Base-by-base conservation (phyloP, 2,888 invertebrate species). In the Didymodactylos carnosus region DNA sequence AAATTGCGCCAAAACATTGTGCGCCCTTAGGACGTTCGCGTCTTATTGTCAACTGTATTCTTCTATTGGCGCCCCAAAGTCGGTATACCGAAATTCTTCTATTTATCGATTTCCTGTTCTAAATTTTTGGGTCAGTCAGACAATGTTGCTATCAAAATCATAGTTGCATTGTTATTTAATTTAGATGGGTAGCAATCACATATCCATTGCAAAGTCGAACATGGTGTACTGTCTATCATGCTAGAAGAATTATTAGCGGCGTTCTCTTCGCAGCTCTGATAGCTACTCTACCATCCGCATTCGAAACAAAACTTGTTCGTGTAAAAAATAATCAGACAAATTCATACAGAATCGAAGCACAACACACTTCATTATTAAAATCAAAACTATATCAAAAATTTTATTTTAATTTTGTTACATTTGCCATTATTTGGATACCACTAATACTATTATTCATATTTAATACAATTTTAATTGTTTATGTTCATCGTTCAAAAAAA, bases 381-480 rank as follows among this genome's bases (percentile, higher is more conserved):
- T 35, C 35, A 35, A 6, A n/a, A 19, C 62, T 62, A 16, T 76
- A 49, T 11, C 49, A 39, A 46, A 53, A 75, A 53, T 53, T 72
- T 25, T 29, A 29, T 27, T 71, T 75, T 39, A 41, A 71, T 25
- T 40, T 72, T 14, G 39, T 49, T 25, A 39, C 72, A 84, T 85
- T 39, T 84, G 88, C 73, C 89, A 88, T 82, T 88, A 87, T 79
- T 87, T 88, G 86, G 75, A 81, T 90, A 75, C 90, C 90, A 0
- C 83, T 90, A 39, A 80, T 87, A 7, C 82, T 89, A 49, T 84
- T 90, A 76, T 87, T 88, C 39, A 86, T 89, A 51, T 89, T 90
- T 80, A 90, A 90, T 83, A 87, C 87, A 75, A 87, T 89, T 76
- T 85, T 90, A 73, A 87, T 90, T 53, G 84, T 86, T 29, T 79